phyloP scores from a whole-genome alignment of 2,888 invertebrate species.

The Polymixis lichenea region DNA sequence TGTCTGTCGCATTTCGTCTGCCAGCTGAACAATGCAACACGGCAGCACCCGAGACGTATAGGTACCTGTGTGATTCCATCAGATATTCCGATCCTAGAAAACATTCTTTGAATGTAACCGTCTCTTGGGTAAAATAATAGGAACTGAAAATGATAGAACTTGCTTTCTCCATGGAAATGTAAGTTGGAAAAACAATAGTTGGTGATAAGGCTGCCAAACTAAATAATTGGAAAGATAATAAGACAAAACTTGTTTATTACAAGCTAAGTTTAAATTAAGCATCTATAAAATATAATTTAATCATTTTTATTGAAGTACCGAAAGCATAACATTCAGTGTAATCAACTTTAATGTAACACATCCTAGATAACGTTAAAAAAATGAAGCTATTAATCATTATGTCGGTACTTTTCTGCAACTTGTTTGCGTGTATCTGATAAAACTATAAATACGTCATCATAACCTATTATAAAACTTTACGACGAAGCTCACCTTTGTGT shows the following conservation, averaged over 20 bases:
- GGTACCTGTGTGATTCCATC: slow-evolving; percentile 41
- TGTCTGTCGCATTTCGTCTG: slow-evolving; percentile 58
- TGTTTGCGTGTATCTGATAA: slow-evolving; percentile 41
- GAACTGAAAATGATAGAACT: neutral
- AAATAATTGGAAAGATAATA: neutral
- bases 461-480: slow-evolving; percentile 44
- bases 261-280: neutral
- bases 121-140: neutral
- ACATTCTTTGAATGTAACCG: slow-evolving; percentile 10
- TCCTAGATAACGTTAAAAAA: slow-evolving; percentile 42
- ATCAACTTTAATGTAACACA: slow-evolving; percentile 39
- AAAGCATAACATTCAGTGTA: slow-evolving; percentile 11
- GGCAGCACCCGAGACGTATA: slow-evolving; percentile 23
- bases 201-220: neutral
- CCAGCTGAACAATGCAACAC: slow-evolving; percentile 48
- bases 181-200: neutral
- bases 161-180: neutral
- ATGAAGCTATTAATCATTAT: slow-evolving; percentile 38
- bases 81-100: slow-evolving; percentile 19
- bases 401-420: slow-evolving; percentile 49
- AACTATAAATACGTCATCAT: slow-evolving; percentile 40
- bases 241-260: neutral
- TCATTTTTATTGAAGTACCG: neutral
- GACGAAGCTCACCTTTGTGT: slow-evolving; percentile 36
- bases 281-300: neutral